These are phyloP conservation scores for Hippocampus zosterae DNA, from an alignment of 2,113 vertebrate genomes.

Conservation along the genomic window DNA sequence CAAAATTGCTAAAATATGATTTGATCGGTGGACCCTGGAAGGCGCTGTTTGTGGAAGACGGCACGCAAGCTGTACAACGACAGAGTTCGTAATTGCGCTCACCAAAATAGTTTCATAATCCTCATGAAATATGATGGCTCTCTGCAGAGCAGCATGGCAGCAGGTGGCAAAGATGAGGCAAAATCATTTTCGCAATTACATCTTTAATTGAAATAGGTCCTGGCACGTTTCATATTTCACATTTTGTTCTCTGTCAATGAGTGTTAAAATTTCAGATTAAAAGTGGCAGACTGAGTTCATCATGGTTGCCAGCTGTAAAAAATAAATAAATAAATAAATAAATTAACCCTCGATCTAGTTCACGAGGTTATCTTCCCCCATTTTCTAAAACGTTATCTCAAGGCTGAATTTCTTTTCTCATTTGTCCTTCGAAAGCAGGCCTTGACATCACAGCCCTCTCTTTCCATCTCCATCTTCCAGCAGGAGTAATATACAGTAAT, in stretches of 20 bases:
- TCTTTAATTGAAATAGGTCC: constrained; percentile 5
- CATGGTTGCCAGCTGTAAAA: constrained; percentile 5
- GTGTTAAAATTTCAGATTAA: neutral
- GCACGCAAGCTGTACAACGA: too few species aligned
- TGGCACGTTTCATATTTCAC: neutral
- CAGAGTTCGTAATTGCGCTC: neutral
- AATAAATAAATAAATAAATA: too few species aligned
- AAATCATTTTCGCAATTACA: neutral
- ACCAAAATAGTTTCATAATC: neutral
- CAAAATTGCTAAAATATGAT: neutral
- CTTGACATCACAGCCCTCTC: constrained; percentile 12
- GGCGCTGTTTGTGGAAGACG: too few species aligned
- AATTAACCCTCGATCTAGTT: constrained; percentile 23
- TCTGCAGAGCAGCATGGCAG: neutral
- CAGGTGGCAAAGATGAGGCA: neutral
- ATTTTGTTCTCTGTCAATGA: neutral
- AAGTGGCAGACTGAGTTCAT: neutral
- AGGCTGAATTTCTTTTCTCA: constrained; percentile 24
- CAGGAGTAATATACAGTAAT: constrained; percentile 40
- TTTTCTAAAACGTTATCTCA: constrained; percentile 29
- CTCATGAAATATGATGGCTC: neutral
- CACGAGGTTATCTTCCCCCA: constrained; percentile 31
- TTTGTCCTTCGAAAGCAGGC: constrained; percentile 27
- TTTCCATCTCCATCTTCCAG: constrained; percentile 25
- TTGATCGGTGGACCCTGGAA: too few species aligned